phyloP scores from a whole-genome alignment of 2,113 vertebrate species.

The Orcinus orca region DNA sequence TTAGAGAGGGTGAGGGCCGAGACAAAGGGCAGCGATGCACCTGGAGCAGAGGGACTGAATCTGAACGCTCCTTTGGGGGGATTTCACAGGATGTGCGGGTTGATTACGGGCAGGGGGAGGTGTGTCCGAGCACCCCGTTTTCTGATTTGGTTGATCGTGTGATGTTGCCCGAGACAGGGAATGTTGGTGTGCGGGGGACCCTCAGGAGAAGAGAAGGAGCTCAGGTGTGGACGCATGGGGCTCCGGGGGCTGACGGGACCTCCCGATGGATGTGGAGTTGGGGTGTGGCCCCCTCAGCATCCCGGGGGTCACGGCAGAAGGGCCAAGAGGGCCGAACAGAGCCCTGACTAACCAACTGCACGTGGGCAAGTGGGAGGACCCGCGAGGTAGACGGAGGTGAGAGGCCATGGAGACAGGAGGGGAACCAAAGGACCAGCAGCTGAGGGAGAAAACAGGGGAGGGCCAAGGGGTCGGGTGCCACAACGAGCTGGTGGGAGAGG shows the following conservation, averaged over 20 bases:
- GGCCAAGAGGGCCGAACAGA: neutral
- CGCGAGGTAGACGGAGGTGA: rapidly evolving
- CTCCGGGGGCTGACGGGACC: rapidly evolving
- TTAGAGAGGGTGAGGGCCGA: neutral
- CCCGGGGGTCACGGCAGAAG: neutral
- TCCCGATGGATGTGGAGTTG: neutral
- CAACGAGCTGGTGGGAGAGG: neutral
- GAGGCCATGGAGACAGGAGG: rapidly evolving
- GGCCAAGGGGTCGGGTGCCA: rapidly evolving
- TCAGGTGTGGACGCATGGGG: neutral
- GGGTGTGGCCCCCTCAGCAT: rapidly evolving
- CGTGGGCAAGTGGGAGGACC: neutral
- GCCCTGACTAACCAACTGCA: neutral
- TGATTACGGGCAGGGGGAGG: rapidly evolving
- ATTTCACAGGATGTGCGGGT: rapidly evolving
- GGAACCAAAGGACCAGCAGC: neutral
- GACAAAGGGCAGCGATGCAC: rapidly evolving
- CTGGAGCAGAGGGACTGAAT: rapidly evolving
- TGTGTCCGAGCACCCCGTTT: neutral
- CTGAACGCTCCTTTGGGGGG: neutral
- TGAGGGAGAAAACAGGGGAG: neutral
- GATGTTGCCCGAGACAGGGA: rapidly evolving
- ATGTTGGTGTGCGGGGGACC: neutral
- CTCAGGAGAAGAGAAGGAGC: neutral
- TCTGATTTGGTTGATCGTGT: neutral